Conservation (phyloP, 2,113 vertebrate species). For the Ammodytes marinus region DNA sequence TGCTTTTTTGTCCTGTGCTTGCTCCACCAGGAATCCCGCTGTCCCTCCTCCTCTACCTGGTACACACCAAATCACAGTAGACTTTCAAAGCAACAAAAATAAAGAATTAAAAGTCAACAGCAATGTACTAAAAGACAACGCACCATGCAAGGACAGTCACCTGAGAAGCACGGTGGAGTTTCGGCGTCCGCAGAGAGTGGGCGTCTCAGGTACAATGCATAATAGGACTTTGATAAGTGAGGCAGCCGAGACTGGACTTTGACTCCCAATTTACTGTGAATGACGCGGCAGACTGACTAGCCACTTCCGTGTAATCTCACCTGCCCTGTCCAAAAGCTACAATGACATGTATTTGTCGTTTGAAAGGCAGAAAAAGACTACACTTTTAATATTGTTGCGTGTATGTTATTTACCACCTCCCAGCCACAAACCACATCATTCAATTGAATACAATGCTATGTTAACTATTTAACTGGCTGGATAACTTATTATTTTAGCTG, state of each 20-base stretch:
- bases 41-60: slow-evolving; percentile 18
- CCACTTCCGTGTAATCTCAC: slow-evolving; percentile 71
- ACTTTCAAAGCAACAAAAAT: background rate
- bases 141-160: slow-evolving; percentile 5
- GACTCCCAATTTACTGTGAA: slow-evolving; percentile 28
- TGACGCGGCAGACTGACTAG: background rate
- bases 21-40: background rate
- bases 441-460: background rate
- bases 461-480: background rate
- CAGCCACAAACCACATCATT: background rate
- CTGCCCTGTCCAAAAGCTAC: slow-evolving; percentile 9
- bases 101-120: background rate
- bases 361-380: background rate
- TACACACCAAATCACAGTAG: slow-evolving; percentile 11
- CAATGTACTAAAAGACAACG: background rate
- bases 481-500: rapidly evolving
- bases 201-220: slow-evolving; percentile 41
- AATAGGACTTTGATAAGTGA: slow-evolving; percentile 45
- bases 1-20: slow-evolving; percentile 11
- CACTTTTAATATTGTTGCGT: background rate
- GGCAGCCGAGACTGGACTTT: slow-evolving; percentile 64
- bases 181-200: slow-evolving; percentile 28
- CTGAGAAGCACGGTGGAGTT: slow-evolving; percentile 12
- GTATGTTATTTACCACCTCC: background rate
- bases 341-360: background rate